These are phyloP conservation scores for Embidobia sp. DNA, from an alignment of 2,888 invertebrate genomes.

Conservation along the genomic window DNA sequence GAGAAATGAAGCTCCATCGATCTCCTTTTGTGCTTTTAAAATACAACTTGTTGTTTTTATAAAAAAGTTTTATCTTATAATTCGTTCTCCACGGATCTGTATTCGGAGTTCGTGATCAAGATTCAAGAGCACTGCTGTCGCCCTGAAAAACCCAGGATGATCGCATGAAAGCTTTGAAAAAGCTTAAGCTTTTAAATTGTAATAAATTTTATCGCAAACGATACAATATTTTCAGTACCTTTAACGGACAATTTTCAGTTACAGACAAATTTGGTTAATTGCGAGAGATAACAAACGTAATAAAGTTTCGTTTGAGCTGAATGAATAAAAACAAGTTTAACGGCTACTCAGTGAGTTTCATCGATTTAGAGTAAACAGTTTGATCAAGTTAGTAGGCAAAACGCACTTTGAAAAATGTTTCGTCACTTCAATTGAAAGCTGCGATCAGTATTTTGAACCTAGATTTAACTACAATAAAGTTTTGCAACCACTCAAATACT, in stretches of 20 bases:
- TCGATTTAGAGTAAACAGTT: conserved; percentile 24
- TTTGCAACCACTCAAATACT: conserved; percentile 21
- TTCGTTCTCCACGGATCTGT: conserved; percentile 40
- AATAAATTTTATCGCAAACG: conserved; percentile 28
- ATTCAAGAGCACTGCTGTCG: conserved; percentile 39
- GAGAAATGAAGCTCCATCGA: conserved; percentile 5
- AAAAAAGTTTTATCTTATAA: conserved; percentile 42
- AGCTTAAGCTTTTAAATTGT: conserved; percentile 29
- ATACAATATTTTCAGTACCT: not conserved
- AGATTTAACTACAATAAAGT: conserved; percentile 45
- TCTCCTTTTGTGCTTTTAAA: conserved; percentile 11
- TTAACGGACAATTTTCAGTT: not conserved
- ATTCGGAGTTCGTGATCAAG: conserved; percentile 46
- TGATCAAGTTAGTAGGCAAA: conserved; percentile 7
- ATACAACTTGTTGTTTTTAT: conserved; percentile 35
- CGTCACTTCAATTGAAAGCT: conserved; percentile 13
- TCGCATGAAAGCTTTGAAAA: conserved; percentile 26
- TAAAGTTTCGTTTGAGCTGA: too few relatives aligned
- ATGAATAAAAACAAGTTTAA: too few relatives aligned
- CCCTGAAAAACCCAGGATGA: conserved; percentile 13
- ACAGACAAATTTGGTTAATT: too few relatives aligned
- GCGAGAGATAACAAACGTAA: not conserved
- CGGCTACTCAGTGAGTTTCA: conserved; percentile 1
- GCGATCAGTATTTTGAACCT: conserved; percentile 26
- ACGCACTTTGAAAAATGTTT: conserved; percentile 24